Base-by-base conservation (phyloP, 2,797 vertebrate genomes). In the Sus cebifrons region DNA sequence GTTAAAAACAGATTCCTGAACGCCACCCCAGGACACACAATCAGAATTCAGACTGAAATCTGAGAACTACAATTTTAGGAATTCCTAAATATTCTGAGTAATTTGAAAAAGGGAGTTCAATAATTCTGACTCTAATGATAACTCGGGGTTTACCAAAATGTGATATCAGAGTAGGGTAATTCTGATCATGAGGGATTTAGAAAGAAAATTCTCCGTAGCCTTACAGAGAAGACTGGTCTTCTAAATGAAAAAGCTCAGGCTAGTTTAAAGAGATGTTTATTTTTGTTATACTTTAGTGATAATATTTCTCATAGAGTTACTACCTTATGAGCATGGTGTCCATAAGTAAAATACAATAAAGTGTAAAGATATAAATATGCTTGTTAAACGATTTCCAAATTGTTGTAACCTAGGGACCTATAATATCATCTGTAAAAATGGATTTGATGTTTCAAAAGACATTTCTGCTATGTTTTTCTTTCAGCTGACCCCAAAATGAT, bases 361-460 rank as follows among this genome's bases (percentile, higher is more conserved):
- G 20, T 74, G 3, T 88, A 92, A 89, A 62, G 5, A 68, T 32
- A 58, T 17, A 94, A 60, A 18, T 58, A 7, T 8, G 11, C 2
- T 91, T 89, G 12, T 58, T 86, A 79, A 85, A 83, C 75, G 25
- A 95, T 84, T 91, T 94, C 62, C n/a, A 91, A 81, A 81, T 64
- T 11, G 64, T 81, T 14, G 40, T 73, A n/a, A 77, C 23, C 23
- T 77, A 79, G 25, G 58, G n/a, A 94, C 71, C 2, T 32, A 56
- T 49, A 91, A 60, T 12, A 6, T 65, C 75, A 89, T 81, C 56
- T 67, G 16, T 44, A 25, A 96, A 92, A 86, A 82, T 40, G 6
- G 36, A 70, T 93, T 84, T 91, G 62, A 91, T 77, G 32, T 83
- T 92, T 91, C 62, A 83, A 92, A 95, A 81, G 16, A 77, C 2